Conservation (phyloP, 2,888 invertebrate genomes). For the Seira sanloemensis region DNA sequence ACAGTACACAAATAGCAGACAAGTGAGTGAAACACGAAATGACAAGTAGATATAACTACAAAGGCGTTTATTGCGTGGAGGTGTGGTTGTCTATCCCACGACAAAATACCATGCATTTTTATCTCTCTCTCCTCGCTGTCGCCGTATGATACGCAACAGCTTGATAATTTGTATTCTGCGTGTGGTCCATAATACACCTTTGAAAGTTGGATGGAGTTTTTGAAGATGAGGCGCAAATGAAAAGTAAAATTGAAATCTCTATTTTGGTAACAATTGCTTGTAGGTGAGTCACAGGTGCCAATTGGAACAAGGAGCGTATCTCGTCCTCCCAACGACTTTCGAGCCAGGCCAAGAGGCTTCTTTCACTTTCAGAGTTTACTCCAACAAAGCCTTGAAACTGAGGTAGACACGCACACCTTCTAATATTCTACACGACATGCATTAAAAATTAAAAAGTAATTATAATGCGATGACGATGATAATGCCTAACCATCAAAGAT, state of each 20-base stretch:
- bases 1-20: slow-evolving; percentile 93
- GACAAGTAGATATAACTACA: too few relatives aligned
- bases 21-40: slow-evolving; percentile 81
- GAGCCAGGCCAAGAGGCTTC: slow-evolving; percentile 93
- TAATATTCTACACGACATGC: slow-evolving; percentile 16
- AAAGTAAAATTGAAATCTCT: too few relatives aligned
- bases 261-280: too few relatives aligned
- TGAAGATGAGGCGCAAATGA: too few relatives aligned
- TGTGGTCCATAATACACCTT: background rate
- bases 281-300: slow-evolving; percentile 84
- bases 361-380: slow-evolving; percentile 89
- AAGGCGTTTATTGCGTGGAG: too few relatives aligned
- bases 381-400: slow-evolving; percentile 86
- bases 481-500: background rate
- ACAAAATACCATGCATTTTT: too few relatives aligned
- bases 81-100: too few relatives aligned
- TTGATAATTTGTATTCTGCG: too few relatives aligned
- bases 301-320: slow-evolving; percentile 87
- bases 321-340: slow-evolving; percentile 92
- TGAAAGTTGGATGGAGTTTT: too few relatives aligned
- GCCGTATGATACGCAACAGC: too few relatives aligned
- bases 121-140: too few relatives aligned
- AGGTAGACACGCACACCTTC: slow-evolving; percentile 78
- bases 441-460: slow-evolving; percentile 30
- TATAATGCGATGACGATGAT: background rate